These are phyloP conservation scores for Seira ritae DNA, from an alignment of 2,888 invertebrate species.

Conservation along the genomic window DNA sequence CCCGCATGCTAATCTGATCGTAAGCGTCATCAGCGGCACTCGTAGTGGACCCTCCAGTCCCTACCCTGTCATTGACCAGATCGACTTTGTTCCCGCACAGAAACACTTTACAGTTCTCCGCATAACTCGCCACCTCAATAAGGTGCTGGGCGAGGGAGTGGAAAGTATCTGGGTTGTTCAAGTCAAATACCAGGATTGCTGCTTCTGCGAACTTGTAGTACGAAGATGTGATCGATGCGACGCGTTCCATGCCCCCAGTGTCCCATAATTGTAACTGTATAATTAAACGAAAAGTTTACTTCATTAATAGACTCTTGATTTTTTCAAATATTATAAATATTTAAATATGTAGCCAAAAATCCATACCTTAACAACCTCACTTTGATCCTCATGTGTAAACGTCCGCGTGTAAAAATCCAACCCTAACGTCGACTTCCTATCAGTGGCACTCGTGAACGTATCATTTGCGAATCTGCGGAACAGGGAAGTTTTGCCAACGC, in stretches of 20 bases:
- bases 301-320: too few species aligned
- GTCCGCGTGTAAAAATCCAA: constrained; percentile 92
- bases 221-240: constrained; percentile 95
- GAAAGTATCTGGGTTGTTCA: constrained; percentile 94
- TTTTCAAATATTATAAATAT: too few species aligned
- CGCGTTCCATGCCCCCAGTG: constrained; percentile 97
- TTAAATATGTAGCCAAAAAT: too few species aligned
- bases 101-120: constrained; percentile 96
- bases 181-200: constrained; percentile 92
- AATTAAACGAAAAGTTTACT: constrained; percentile 73
- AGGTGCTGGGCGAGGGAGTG: constrained; percentile 94
- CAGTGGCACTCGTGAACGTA: constrained; percentile 88
- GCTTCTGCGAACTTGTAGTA: constrained; percentile 98
- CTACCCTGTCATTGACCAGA: constrained; percentile 77
- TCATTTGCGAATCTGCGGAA: constrained; percentile 94
- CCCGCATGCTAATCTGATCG: constrained; percentile 38
- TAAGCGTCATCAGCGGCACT: not conserved
- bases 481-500: constrained; percentile 95
- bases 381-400: constrained; percentile 82
- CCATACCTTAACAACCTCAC: constrained; percentile 51
- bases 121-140: constrained; percentile 93
- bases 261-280: constrained; percentile 94
- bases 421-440: constrained; percentile 91
- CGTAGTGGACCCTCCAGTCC: not conserved
- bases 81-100: constrained; percentile 95